phyloP scores from a whole-genome alignment of 2,797 vertebrate genomes.

The Hydrocynus forskahlii region DNA sequence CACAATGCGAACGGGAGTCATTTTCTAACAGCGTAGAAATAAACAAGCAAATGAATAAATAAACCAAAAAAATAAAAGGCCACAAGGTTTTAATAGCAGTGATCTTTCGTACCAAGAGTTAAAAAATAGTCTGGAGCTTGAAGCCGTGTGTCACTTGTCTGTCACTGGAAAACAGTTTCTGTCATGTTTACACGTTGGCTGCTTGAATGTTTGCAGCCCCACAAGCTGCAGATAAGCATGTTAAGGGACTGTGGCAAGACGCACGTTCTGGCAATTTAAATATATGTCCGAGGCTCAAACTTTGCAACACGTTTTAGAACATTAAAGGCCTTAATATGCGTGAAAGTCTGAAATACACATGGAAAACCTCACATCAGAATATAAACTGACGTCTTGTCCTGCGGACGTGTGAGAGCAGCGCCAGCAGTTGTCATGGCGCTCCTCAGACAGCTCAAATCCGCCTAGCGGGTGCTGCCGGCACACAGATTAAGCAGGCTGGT shows the following conservation, averaged over 20 bases:
- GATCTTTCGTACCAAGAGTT: neutral
- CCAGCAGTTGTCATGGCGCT: slow-evolving; percentile 70
- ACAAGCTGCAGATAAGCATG: neutral
- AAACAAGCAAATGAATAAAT: neutral
- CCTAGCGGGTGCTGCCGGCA: slow-evolving; percentile 63
- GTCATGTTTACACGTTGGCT: slow-evolving; percentile 30
- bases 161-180: slow-evolving; percentile 11
- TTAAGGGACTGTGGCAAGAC: neutral
- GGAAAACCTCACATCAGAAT: slow-evolving; percentile 36
- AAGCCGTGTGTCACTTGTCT: neutral
- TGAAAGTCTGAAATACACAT: slow-evolving; percentile 38
- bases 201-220: slow-evolving; percentile 22
- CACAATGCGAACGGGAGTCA: neutral
- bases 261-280: slow-evolving; percentile 33
- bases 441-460: slow-evolving; percentile 59
- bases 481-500: slow-evolving; percentile 68
- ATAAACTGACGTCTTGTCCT: slow-evolving; percentile 28
- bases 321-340: slow-evolving; percentile 26
- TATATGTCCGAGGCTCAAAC: slow-evolving; percentile 36
- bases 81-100: too few species aligned
- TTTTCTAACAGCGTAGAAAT: neutral
- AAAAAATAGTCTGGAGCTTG: neutral
- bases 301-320: slow-evolving; percentile 18
- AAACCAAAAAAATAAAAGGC: too few species aligned
- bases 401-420: slow-evolving; percentile 50